Evolutionary conservation across 2,797 vertebrate genomes (phyloP).

Genomic region (Sternarchorhynchus goeldii): DNA sequence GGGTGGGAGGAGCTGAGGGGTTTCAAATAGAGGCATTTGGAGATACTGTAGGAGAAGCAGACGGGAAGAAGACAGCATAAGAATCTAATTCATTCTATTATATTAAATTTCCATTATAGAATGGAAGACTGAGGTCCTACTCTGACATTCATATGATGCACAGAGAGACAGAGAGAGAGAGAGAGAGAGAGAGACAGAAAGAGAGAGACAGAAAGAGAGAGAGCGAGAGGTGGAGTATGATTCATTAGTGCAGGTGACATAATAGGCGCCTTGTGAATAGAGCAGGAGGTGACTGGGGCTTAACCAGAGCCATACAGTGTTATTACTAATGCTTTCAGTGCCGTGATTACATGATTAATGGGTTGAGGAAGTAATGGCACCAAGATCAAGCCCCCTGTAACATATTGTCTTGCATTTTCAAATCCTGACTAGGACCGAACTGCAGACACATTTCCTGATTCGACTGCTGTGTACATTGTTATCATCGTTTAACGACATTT

Average conservation of each 20-base stretch:
- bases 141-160: background rate
- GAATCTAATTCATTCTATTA: background rate
- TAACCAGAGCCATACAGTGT: background rate
- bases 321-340: slow-evolving; percentile 20
- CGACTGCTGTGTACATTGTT: background rate
- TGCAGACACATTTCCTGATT: slow-evolving; percentile 3
- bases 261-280: slow-evolving; percentile 26
- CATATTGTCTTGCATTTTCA: slow-evolving; percentile 14
- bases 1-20: background rate
- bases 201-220: background rate
- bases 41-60: background rate
- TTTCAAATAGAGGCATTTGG: background rate
- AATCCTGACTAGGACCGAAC: background rate
- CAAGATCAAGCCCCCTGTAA: background rate
- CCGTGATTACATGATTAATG: slow-evolving; percentile 20
- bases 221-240: slow-evolving; percentile 15
- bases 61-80: background rate
- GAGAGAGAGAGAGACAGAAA: background rate
- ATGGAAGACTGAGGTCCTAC: background rate
- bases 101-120: slow-evolving; percentile 12
- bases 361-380: slow-evolving; percentile 1
- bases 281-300: background rate
- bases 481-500: background rate
- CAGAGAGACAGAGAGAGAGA: background rate
- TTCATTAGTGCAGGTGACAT: slow-evolving; percentile 31